A percentile compares a stretch with the other conserved stretches of the same genome.
Conservation (phyloP, 2,797 vertebrate genomes). For the Neopelma chrysocephalum region DNA sequence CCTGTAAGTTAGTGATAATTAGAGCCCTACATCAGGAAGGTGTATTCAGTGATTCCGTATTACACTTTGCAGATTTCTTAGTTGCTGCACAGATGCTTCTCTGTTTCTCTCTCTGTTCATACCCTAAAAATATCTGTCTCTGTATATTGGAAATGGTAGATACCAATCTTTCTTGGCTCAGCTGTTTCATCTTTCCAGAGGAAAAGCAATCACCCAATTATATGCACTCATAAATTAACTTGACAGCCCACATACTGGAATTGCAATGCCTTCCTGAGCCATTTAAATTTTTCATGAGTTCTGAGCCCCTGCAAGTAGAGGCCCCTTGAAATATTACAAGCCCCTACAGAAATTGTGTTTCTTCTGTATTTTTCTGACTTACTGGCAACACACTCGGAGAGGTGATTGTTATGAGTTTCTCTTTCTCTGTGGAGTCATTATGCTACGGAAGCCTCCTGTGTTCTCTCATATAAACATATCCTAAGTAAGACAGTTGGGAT, state of each 20-base stretch:
- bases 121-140: conserved; percentile 39
- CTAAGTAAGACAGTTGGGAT: background rate
- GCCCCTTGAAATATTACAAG: background rate
- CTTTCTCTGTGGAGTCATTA: conserved; percentile 51
- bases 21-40: background rate
- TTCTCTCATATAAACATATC: conserved; percentile 11
- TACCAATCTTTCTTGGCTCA: conserved; percentile 56
- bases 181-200: conserved; percentile 61
- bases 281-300: conserved; percentile 60
- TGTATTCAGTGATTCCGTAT: background rate
- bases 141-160: conserved; percentile 51
- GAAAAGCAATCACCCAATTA: conserved; percentile 63
- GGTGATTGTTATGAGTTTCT: background rate
- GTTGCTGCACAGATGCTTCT: background rate
- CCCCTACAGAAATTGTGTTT: conserved; percentile 7
- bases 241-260: conserved; percentile 59
- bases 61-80: background rate
- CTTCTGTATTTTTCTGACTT: conserved; percentile 55
- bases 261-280: background rate
- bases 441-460: conserved; percentile 46
- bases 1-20: background rate
- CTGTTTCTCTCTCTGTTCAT: background rate
- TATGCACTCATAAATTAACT: conserved; percentile 70
- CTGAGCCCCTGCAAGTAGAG: background rate
- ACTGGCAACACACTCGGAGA: background rate